phyloP scores from a whole-genome alignment of 2,797 vertebrate species.

The Enteromius mattozi region DNA sequence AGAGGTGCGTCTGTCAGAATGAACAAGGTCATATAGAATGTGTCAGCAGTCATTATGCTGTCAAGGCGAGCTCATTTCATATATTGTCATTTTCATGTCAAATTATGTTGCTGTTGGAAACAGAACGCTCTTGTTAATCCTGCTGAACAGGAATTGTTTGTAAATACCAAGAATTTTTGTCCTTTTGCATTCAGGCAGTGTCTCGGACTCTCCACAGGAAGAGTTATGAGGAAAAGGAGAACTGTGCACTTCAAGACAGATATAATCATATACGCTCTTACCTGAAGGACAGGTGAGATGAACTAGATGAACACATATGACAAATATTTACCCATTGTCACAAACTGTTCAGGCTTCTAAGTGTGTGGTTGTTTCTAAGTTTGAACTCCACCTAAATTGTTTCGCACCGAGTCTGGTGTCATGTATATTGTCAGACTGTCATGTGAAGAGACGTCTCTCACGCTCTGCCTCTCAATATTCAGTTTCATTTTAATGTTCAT shows the following conservation, averaged over 20 bases:
- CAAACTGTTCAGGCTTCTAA: neutral
- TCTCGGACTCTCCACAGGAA: conserved; percentile 59
- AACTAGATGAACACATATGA: neutral
- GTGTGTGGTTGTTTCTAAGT: neutral
- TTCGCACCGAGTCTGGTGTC: neutral
- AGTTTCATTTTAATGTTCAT: neutral
- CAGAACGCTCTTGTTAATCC: neutral
- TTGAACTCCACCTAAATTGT: neutral
- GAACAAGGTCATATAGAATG: conserved; percentile 23
- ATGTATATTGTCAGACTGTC: neutral
- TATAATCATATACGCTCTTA: conserved; percentile 68
- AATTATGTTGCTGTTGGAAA: neutral
- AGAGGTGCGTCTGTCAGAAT: conserved; percentile 66
- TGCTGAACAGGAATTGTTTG: neutral
- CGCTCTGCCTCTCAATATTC: neutral
- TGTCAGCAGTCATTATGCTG: conserved; percentile 12
- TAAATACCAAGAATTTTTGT: neutral
- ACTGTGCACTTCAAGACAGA: conserved; percentile 56
- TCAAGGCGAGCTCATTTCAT: neutral
- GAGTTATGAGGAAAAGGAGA: conserved; percentile 30
- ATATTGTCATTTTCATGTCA: neutral
- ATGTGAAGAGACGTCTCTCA: neutral
- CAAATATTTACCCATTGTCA: conserved; percentile 12
- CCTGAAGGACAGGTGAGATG: conserved; percentile 73
- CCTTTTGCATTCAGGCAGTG: conserved; percentile 67